phyloP scores from a whole-genome alignment of 2,797 vertebrate genomes.

The Euphonia xanthogaster region DNA sequence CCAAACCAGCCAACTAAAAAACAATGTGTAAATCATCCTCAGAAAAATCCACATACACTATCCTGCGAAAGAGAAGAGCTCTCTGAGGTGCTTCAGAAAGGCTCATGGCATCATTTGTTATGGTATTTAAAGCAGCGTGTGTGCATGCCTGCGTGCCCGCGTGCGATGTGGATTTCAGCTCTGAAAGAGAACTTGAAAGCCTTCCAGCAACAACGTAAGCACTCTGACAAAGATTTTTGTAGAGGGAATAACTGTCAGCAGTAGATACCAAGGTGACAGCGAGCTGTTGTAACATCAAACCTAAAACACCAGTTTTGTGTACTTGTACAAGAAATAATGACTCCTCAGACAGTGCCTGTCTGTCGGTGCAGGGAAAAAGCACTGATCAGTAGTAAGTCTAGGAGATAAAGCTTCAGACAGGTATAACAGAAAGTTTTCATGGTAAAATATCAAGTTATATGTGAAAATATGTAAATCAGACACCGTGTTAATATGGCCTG shows the following conservation, averaged over 20 bases:
- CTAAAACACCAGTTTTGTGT: constrained; percentile 27
- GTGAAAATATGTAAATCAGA: not conserved
- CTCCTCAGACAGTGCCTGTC: not conserved
- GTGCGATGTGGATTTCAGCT: constrained; percentile 24
- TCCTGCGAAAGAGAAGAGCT: constrained; percentile 1
- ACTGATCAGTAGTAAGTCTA: not conserved
- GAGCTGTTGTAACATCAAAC: constrained; percentile 55
- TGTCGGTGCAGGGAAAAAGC: constrained; percentile 1
- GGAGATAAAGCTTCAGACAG: not conserved
- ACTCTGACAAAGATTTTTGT: constrained; percentile 35
- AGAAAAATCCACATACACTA: not conserved
- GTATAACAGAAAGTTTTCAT: not conserved
- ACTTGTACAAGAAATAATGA: constrained; percentile 26
- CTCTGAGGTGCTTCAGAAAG: constrained; percentile 3
- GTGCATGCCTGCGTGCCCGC: not conserved
- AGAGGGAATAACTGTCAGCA: constrained; percentile 43
- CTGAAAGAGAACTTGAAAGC: constrained; percentile 25
- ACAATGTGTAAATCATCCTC: not conserved
- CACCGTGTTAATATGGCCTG: not conserved
- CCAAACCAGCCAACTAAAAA: not conserved
- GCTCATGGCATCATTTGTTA: constrained; percentile 3
- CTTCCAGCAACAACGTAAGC: constrained; percentile 15
- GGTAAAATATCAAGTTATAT: not conserved
- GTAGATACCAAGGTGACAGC: constrained; percentile 44
- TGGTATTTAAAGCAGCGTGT: not conserved